These are phyloP conservation scores for Tenthredo mesomela DNA, from an alignment of 2,888 invertebrate species.

Conservation along the genomic window DNA sequence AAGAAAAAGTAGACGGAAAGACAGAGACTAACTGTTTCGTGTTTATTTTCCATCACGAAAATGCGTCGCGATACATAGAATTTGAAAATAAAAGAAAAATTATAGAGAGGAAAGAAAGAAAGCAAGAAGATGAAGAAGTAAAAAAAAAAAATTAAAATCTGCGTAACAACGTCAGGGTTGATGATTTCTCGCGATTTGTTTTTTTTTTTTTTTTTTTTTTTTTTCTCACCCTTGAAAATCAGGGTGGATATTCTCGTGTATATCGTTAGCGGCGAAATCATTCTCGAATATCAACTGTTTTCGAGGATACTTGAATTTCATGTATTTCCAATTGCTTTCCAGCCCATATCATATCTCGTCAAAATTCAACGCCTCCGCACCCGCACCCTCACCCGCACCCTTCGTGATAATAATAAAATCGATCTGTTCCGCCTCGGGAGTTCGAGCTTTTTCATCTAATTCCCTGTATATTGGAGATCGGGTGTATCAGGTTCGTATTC, in stretches of 20 bases:
- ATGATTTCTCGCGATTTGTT: background rate
- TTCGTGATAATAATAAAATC: background rate
- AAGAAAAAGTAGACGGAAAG: too few relatives aligned
- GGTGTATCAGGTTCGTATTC: background rate
- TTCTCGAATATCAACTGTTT: constrained; percentile 23
- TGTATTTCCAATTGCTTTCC: constrained; percentile 32
- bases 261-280: background rate
- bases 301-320: constrained; percentile 36
- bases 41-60: too few relatives aligned
- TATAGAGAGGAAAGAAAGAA: too few relatives aligned
- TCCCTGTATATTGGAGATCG: background rate
- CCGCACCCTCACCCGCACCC: too few relatives aligned
- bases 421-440: background rate
- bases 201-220: too few relatives aligned
- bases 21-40: too few relatives aligned
- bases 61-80: too few relatives aligned
- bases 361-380: background rate
- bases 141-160: background rate
- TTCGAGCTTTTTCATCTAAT: background rate
- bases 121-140: too few relatives aligned
- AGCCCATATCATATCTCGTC: constrained; percentile 10
- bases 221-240: background rate
- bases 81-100: too few relatives aligned
- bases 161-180: background rate
- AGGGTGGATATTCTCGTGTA: background rate